Evolutionary conservation across 2,888 invertebrate genomes (phyloP), one percentile per base, ranked within the genome.

Genomic region (Erynnis tages): DNA sequence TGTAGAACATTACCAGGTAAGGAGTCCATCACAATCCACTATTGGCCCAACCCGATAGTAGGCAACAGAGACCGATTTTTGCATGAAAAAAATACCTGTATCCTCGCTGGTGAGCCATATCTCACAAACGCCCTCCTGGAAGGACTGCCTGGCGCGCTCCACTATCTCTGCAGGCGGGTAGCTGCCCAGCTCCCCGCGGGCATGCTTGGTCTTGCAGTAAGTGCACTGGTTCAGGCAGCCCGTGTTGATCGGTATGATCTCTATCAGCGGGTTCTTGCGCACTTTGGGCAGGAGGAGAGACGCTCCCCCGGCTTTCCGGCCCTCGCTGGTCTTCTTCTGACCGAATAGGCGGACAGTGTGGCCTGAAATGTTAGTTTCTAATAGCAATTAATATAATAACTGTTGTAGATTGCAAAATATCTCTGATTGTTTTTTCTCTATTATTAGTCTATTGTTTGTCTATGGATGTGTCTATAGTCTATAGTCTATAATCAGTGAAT

Each of bases 31-130:
- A n/a, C n/a, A n/a, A n/a, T n/a, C n/a, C n/a, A n/a, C n/a, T n/a
- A n/a, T n/a, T n/a, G n/a, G n/a, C n/a, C n/a, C n/a, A n/a, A n/a
- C n/a, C n/a, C n/a, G n/a, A n/a, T n/a, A n/a, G n/a, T n/a, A n/a
- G n/a, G n/a, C n/a, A n/a, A n/a, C n/a, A n/a, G n/a, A n/a, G n/a
- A n/a, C n/a, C n/a, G n/a, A n/a, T n/a, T n/a, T n/a, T n/a, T n/a
- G n/a, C n/a, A n/a, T n/a, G n/a, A n/a, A n/a, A n/a, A n/a, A n/a
- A n/a, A n/a, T 48, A 72, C 98, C 99, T 0, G 98, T 97, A 75
- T 99, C 99, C 79, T 99, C 99, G 1, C 98, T 98, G 0, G 99
- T 99, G 13, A 99, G 82, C 99, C 99, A 99, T 8, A 99, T 93
- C 82, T 99, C 99, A 47, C 95, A 94, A 2, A 98, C 98, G 0